phyloP scores from a whole-genome alignment of 2,113 vertebrate species.

The Gasterosteus nipponicus region DNA sequence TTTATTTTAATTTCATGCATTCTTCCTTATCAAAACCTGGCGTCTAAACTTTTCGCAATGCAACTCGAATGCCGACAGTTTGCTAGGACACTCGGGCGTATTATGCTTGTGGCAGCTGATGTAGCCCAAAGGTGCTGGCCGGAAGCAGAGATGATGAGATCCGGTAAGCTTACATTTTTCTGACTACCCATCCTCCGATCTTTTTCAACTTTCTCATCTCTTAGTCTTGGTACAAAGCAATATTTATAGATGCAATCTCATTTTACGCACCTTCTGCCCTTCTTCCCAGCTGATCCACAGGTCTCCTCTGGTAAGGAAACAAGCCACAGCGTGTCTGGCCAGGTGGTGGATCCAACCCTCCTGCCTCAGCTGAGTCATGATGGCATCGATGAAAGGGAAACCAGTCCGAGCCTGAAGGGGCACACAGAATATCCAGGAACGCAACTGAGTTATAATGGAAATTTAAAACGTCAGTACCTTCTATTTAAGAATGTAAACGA shows the following conservation, averaged over 20 bases:
- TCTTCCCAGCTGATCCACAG: constrained; percentile 82
- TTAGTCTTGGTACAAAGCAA: not conserved
- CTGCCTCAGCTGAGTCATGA: constrained; percentile 80
- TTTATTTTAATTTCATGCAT: not conserved
- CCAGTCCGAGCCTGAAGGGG: constrained; percentile 69
- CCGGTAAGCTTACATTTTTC: not conserved
- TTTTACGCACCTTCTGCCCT: constrained; percentile 73
- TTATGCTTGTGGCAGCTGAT: not conserved
- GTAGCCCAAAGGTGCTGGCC: not conserved
- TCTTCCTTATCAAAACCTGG: not conserved
- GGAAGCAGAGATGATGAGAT: no score
- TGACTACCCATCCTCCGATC: not conserved
- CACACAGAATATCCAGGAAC: not conserved
- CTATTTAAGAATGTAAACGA: not conserved
- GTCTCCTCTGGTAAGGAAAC: constrained; percentile 80
- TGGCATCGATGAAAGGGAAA: constrained; percentile 80
- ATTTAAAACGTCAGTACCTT: not conserved
- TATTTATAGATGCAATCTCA: no score
- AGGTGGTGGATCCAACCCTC: constrained; percentile 84
- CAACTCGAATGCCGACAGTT: not conserved
- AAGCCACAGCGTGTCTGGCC: constrained; percentile 78
- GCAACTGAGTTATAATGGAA: not conserved
- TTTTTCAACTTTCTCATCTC: not conserved
- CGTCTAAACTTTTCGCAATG: not conserved
- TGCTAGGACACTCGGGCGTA: not conserved